Base-by-base conservation (phyloP, 2,113 vertebrate genomes). In the Daboia siamensis region DNA sequence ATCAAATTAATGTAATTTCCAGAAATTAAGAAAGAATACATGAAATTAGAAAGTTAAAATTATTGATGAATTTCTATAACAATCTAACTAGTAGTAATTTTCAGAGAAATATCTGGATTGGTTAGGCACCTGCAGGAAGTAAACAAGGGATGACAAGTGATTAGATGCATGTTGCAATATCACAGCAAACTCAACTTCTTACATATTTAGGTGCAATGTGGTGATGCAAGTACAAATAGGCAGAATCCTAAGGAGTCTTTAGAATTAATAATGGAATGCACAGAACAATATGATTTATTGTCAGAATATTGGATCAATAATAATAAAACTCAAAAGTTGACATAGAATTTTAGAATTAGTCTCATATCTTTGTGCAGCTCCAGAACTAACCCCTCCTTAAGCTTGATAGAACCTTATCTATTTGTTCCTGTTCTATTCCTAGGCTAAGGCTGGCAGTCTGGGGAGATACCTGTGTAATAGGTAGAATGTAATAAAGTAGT, bases 11-110 rank as follows among this genome's bases (percentile, higher is more conserved):
- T n/a, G 33, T 61, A 4, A 8, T 44, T 80, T 90, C 10, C 55
- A 39, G 23, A 91, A 87, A 93, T 89, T 61, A 10, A 7, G 86
- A 90, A 4, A 94, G 29, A 15, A 93, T 52, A 69, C 85, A 86
- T 39, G 26, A 91, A 91, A 86, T 91, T 80, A 80, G 61, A n/a
- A 51, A 54, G 48, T 23, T 54, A 54, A 15, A 69, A 8, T 10
- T 51, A 90, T 74, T 39, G 20, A n/a, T 80, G 46, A 23, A 74
- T 74, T 90, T n/a, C 46, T 9, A n/a, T 69, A 90, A 51, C 17
- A 33, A 90, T 33, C 24, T 4, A 48, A 69, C 26, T 86, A 17
- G 15, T 87, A 54, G 15, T n/a, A 55, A 55, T n/a, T 90, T n/a
- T 51, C 51, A 80, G 64, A 39, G 5, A 52, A 90, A n/a, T 74